These are phyloP conservation scores for Ladona fulva DNA, from an alignment of 1,140 invertebrate species.

Conservation along the genomic window DNA sequence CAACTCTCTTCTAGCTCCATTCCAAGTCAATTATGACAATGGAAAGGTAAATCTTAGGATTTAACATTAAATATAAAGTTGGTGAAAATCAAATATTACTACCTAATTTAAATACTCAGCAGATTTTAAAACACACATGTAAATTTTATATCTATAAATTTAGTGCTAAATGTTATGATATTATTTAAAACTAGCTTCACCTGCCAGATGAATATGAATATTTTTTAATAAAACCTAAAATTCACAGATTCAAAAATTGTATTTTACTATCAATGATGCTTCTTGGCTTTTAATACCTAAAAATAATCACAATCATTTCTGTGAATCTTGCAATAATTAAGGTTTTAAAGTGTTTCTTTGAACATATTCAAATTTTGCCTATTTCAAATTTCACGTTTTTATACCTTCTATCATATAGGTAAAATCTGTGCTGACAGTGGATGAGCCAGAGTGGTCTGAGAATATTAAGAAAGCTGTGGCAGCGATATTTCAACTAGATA, in stretches of 20 bases:
- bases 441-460: background rate
- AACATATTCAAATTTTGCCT: background rate
- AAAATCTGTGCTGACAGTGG: background rate
- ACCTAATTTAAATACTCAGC: no score
- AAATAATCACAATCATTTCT: background rate
- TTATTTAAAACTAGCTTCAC: no score
- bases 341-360: background rate
- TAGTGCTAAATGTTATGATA: no score
- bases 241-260: background rate
- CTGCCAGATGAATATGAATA: no score
- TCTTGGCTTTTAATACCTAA: background rate
- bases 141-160: no score
- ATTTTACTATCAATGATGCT: background rate
- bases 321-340: background rate
- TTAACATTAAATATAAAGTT: background rate
- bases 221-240: no score
- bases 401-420: background rate
- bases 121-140: no score
- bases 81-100: no score
- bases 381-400: background rate
- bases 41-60: background rate
- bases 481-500: background rate
- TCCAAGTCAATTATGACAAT: background rate
- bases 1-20: background rate
- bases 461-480: background rate